Conservation (phyloP, 2,888 invertebrate genomes). For the Drosophila mercatorum region DNA sequence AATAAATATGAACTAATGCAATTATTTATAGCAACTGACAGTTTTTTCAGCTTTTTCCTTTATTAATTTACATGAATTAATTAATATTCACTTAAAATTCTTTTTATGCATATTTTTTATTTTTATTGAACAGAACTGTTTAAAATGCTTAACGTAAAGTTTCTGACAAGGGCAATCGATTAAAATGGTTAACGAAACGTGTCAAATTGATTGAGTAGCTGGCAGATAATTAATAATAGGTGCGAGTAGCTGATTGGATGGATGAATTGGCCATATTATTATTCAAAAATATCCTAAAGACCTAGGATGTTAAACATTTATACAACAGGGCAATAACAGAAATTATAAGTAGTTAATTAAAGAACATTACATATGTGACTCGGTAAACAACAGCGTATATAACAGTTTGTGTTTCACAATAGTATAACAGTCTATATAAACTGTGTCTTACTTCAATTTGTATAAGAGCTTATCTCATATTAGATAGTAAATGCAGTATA, state of each 20-base stretch:
- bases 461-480: neutral
- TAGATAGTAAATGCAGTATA: neutral
- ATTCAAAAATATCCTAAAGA: neutral
- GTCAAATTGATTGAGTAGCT: conserved; percentile 39
- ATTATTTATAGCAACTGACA: conserved; percentile 16
- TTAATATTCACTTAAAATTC: conserved; percentile 27
- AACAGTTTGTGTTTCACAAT: neutral
- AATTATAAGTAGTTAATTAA: too few species aligned
- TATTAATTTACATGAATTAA: conserved; percentile 30
- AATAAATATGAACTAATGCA: conserved; percentile 13
- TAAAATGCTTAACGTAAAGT: conserved; percentile 25
- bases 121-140: neutral
- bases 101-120: conserved; percentile 4
- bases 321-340: too few species aligned
- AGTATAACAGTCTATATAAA: neutral
- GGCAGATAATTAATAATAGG: conserved; percentile 7
- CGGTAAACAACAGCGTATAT: too few species aligned
- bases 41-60: conserved; percentile 1
- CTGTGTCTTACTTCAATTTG: too few species aligned
- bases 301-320: neutral
- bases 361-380: too few species aligned
- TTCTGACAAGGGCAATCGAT: conserved; percentile 33
- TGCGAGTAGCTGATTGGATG: neutral
- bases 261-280: neutral
- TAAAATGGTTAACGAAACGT: conserved; percentile 30